Evolutionary conservation across 2,113 vertebrate genomes (phyloP).

Genomic region (Cyanistes caeruleus): DNA sequence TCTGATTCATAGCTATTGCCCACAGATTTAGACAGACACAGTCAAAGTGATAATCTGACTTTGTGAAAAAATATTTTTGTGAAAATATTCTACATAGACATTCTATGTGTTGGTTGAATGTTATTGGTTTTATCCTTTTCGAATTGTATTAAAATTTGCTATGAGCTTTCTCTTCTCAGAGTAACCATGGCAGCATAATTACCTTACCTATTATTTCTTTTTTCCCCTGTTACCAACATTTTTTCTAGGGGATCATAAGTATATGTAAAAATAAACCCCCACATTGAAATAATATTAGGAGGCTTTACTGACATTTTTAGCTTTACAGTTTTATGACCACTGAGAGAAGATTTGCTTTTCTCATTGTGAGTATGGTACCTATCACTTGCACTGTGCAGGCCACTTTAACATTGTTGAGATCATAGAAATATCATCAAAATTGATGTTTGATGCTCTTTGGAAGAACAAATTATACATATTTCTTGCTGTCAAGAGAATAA

Average conservation of each 20-base stretch:
- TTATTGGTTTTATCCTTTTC: neutral
- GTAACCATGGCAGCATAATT: conserved; percentile 54
- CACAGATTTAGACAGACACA: neutral
- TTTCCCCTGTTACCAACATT: neutral
- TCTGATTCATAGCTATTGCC: neutral
- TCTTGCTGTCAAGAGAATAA: neutral
- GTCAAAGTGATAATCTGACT: neutral
- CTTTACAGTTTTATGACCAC: neutral
- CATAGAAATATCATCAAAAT: neutral
- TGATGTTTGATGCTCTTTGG: neutral
- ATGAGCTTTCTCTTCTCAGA: neutral
- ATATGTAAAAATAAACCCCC: neutral
- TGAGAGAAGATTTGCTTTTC: neutral
- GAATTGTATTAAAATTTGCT: neutral
- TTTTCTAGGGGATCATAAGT: neutral
- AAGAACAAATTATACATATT: neutral
- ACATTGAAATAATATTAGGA: neutral
- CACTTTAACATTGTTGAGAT: neutral
- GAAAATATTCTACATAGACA: neutral
- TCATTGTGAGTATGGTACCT: neutral
- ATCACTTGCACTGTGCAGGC: neutral
- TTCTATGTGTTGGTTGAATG: neutral
- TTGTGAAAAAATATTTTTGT: neutral
- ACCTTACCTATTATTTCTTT: conserved; percentile 1
- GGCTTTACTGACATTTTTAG: neutral